phyloP scores from a whole-genome alignment of 2,113 vertebrate species.

The Crotalus tigris region DNA sequence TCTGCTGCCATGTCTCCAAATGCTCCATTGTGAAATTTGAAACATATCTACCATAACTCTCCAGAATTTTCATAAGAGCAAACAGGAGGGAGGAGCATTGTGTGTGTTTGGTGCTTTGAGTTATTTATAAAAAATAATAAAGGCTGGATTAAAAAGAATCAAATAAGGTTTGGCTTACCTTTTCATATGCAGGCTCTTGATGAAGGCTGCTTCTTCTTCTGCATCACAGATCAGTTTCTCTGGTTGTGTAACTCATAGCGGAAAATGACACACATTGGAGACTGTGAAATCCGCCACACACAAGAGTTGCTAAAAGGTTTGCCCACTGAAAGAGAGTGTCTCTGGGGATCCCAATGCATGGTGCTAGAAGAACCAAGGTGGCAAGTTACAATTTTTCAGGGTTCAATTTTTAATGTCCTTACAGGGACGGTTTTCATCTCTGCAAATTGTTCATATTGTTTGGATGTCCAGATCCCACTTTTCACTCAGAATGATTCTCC shows the following conservation, averaged over 20 bases:
- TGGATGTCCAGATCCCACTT: neutral
- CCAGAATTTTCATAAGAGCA: neutral
- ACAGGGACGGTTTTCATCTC: neutral
- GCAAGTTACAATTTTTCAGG: neutral
- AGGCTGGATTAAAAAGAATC: neutral
- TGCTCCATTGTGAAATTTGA: neutral
- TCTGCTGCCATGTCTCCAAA: neutral
- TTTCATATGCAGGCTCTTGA: neutral
- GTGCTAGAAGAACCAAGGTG: neutral
- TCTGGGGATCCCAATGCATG: neutral
- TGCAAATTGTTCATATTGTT: neutral
- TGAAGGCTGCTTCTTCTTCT: neutral
- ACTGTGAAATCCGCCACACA: neutral
- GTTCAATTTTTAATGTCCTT: neutral
- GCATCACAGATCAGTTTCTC: neutral
- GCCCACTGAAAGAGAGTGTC: neutral
- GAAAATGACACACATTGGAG: neutral
- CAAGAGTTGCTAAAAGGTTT: neutral
- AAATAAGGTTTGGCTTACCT: neutral
- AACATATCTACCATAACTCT: neutral
- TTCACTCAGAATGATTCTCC: neutral
- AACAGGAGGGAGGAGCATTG: neutral
- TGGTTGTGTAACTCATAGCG: neutral
- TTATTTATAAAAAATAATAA: neutral
- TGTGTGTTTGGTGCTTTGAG: neutral